Evolutionary conservation across 2,797 vertebrate genomes (phyloP).

Genomic region (Artibeus lituratus): DNA sequence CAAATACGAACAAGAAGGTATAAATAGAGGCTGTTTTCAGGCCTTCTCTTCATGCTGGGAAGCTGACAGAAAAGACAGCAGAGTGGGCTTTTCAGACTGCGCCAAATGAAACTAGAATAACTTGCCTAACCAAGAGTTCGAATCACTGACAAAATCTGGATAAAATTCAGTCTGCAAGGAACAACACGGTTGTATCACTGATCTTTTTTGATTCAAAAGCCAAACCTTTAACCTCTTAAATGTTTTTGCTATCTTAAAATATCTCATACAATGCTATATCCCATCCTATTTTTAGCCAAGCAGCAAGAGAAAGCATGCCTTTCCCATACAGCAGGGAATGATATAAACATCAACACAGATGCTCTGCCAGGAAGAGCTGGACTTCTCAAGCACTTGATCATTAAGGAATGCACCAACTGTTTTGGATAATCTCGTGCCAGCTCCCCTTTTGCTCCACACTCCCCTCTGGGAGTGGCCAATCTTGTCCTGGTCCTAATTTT

Average conservation of each 20-base stretch:
- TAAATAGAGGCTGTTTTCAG: constrained; percentile 79
- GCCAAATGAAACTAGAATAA: constrained; percentile 71
- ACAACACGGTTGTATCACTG: constrained; percentile 70
- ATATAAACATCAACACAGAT: constrained; percentile 91
- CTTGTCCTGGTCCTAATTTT: constrained; percentile 85
- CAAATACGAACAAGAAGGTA: constrained; percentile 78
- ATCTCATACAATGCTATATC: constrained; percentile 85
- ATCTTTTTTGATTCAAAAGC: constrained; percentile 82
- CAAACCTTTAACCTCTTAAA: constrained; percentile 85
- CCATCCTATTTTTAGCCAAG: constrained; percentile 85
- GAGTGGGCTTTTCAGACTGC: constrained; percentile 59
- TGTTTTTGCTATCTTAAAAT: constrained; percentile 87
- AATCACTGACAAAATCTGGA: constrained; percentile 78
- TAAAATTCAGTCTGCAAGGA: constrained; percentile 77
- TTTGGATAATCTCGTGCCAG: constrained; percentile 98
- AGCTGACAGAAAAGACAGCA: constrained; percentile 72
- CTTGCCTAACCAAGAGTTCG: constrained; percentile 63
- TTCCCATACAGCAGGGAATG: constrained; percentile 86
- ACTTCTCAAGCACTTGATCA: constrained; percentile 95
- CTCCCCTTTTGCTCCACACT: constrained; percentile 95
- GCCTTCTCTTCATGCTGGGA: constrained; percentile 72
- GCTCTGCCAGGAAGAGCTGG: constrained; percentile 86
- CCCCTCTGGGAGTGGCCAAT: constrained; percentile 86
- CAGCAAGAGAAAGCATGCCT: constrained; percentile 84
- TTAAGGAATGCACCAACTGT: constrained; percentile 99